A percentile compares a stretch with the other conserved stretches of the same genome.
phyloP scores from a whole-genome alignment of 2,113 vertebrate genomes.

The Pangasianodon hypophthalmus region DNA sequence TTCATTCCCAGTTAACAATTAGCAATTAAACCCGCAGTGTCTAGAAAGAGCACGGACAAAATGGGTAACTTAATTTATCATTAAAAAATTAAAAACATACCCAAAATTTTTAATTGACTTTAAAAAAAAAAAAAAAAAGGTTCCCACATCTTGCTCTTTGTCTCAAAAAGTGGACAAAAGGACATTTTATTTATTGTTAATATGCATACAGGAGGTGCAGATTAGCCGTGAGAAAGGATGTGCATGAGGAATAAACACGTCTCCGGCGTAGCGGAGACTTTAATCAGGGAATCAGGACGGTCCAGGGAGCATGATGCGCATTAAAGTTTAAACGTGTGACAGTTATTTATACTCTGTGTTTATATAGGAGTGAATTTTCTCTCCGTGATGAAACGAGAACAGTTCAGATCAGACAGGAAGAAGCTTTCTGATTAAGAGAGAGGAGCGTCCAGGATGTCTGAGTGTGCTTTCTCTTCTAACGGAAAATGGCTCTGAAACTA shows the following conservation, averaged over 20 bases:
- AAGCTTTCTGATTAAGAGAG: slow-evolving; percentile 49
- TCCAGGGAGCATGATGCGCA: slow-evolving; percentile 50
- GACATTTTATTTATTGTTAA: slow-evolving; percentile 46
- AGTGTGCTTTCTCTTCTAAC: not conserved
- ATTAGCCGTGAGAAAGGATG: slow-evolving; percentile 14
- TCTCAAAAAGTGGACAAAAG: slow-evolving; percentile 56
- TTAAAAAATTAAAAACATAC: slow-evolving; percentile 94
- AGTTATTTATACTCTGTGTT: slow-evolving; percentile 60
- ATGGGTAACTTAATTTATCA: slow-evolving; percentile 99
- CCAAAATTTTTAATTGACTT: slow-evolving; percentile 91
- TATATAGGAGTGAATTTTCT: slow-evolving; percentile 46
- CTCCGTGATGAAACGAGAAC: slow-evolving; percentile 24
- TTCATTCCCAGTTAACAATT: slow-evolving; percentile 99
- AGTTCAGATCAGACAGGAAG: slow-evolving; percentile 47
- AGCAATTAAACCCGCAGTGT: slow-evolving; percentile 99
- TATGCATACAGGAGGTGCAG: not conserved
- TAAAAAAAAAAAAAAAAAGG: slow-evolving; percentile 72
- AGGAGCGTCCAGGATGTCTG: not conserved
- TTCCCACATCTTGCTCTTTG: slow-evolving; percentile 76
- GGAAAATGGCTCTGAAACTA: not conserved
- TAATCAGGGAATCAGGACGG: slow-evolving; percentile 49
- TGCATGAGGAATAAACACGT: slow-evolving; percentile 27
- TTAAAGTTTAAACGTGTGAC: slow-evolving; percentile 61
- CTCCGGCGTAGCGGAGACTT: slow-evolving; percentile 39
- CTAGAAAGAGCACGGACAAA: slow-evolving; percentile 98